Conservation (phyloP, 2,797 vertebrate genomes). For the Meriones psammophilus region DNA sequence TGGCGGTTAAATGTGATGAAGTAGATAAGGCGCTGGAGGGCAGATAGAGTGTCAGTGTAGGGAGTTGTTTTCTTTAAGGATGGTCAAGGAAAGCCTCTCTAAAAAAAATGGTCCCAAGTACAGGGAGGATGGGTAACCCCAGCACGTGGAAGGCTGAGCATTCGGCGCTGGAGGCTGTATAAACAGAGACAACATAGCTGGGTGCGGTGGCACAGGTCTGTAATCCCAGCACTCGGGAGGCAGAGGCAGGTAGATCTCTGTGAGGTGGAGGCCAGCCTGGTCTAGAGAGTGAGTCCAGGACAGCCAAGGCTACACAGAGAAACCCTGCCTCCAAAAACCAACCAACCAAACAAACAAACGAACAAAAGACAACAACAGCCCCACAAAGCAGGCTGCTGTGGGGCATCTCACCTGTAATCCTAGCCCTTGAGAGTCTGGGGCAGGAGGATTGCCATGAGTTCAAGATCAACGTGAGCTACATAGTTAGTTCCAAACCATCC, state of each 20-base stretch:
- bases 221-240: no score
- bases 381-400: neutral
- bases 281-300: no score
- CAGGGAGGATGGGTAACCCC: neutral
- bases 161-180: no score
- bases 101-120: neutral
- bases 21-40: neutral
- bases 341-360: neutral
- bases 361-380: neutral
- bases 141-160: neutral
- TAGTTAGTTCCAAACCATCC: no score
- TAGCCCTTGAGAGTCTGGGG: neutral
- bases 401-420: neutral
- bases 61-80: neutral
- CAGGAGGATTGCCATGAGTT: neutral
- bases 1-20: neutral
- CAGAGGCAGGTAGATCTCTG: no score
- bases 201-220: no score
- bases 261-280: no score
- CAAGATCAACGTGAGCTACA: neutral
- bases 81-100: slow-evolving; percentile 6
- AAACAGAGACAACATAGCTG: neutral
- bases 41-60: neutral
- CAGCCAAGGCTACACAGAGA: no score
- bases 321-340: neutral